Percentiles rank a stretch among this genome's conserved stretches.
These are phyloP conservation scores for Omphaloscelis lunosa DNA, from an alignment of 2,888 invertebrate species.

Conservation along the genomic window DNA sequence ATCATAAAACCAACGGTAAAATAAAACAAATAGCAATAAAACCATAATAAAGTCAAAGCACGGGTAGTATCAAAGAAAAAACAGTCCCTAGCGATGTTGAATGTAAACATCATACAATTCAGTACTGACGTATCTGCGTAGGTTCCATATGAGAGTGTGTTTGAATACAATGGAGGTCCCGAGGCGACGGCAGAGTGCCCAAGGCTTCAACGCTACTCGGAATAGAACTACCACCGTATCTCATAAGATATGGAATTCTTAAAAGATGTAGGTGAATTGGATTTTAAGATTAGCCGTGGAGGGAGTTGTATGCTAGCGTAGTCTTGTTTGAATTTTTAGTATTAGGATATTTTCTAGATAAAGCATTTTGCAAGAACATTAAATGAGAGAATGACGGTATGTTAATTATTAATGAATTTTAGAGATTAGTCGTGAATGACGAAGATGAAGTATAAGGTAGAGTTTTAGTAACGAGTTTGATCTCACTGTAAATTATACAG, in stretches of 20 bases:
- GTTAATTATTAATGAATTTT: neutral
- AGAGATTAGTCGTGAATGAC: neutral
- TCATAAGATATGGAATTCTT: conserved; percentile 63
- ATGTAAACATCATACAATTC: conserved; percentile 68
- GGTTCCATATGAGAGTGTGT: conserved; percentile 67
- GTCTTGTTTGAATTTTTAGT: conserved; percentile 17
- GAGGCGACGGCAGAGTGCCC: conserved; percentile 70
- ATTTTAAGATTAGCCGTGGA: conserved; percentile 53
- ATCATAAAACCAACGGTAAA: conserved; percentile 58
- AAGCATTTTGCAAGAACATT: neutral
- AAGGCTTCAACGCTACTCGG: conserved; percentile 61
- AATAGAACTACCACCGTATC: conserved; percentile 59
- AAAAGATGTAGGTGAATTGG: conserved; percentile 65
- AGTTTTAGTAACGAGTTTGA: neutral
- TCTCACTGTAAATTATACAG: neutral
- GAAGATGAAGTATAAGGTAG: too few relatives aligned
- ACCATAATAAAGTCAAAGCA: conserved; percentile 60
- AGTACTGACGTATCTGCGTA: conserved; percentile 56
- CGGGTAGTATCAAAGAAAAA: conserved; percentile 53
- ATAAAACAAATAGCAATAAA: conserved; percentile 57
- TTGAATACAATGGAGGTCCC: conserved; percentile 74
- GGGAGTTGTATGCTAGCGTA: conserved; percentile 23
- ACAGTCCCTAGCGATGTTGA: conserved; percentile 53
- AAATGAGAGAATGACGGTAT: accelerated
- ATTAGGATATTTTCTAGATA: neutral